Percentiles rank a stretch among this genome's conserved stretches.
phyloP scores from a whole-genome alignment of 2,113 vertebrate species.

The Tachuris rubrigastra region DNA sequence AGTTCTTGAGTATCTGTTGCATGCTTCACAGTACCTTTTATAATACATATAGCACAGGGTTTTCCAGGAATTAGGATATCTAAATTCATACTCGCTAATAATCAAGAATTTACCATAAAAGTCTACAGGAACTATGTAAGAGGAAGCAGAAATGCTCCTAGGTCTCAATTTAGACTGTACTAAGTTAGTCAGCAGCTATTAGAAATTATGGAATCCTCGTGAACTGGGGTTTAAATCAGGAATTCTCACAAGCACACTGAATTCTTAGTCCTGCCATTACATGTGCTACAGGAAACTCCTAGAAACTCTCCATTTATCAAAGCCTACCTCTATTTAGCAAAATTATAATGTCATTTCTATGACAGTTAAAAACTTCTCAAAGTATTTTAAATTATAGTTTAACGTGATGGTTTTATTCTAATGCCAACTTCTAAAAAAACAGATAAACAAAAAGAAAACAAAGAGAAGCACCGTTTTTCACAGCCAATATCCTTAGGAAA shows the following conservation, averaged over 20 bases:
- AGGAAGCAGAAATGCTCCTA: neutral
- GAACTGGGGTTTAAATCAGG: neutral
- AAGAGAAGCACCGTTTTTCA: neutral
- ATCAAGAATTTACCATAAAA: neutral
- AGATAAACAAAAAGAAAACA: neutral
- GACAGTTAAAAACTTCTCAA: neutral
- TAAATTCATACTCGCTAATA: neutral
- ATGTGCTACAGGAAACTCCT: neutral
- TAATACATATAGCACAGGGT: fast-evolving
- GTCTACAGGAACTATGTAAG: neutral
- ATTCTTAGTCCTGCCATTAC: neutral
- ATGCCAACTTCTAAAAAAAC: neutral
- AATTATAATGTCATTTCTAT: neutral
- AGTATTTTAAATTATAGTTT: neutral
- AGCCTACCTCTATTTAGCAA: neutral
- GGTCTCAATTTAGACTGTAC: neutral
- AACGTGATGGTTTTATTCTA: neutral
- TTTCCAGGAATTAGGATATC: neutral
- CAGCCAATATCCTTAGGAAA: neutral
- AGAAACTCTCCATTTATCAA: neutral
- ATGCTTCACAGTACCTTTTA: neutral
- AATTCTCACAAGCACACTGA: neutral
- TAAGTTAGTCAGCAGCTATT: neutral
- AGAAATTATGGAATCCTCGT: neutral
- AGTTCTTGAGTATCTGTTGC: neutral